Base-by-base conservation (phyloP, 1,140 invertebrate species). In the Orchestia grillus region DNA sequence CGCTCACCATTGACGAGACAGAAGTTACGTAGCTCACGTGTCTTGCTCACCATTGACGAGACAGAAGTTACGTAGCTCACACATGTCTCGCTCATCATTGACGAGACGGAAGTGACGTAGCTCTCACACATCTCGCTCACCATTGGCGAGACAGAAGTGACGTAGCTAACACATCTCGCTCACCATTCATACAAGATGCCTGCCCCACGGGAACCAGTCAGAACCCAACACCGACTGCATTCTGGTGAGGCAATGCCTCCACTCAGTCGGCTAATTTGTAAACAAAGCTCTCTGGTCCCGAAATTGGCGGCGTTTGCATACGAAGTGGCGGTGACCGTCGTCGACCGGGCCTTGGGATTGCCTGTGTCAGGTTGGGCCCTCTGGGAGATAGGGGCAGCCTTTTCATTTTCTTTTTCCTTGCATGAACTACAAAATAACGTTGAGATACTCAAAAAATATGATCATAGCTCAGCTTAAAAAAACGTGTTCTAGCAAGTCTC, bases 271-370 rank as follows among this genome's bases (percentile, higher is more conserved):
- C 92, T 94, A 94, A 94, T 94, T 94, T 45, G 92, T 94, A 94
- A 94, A 94, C 92, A 94, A 94, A 94, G 92, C 92, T 94, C 92
- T 45, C 92, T 94, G 92, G 92, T 94, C 92, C 40, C 92, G 92
- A 94, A 94, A 94, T 94, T 94, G 92, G 92, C 92, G 16, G 92
- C 92, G 92, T 94, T 94, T 94, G 92, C 92, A 94, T 94, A 94
- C 92, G 92, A 94, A 94, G 43, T 94, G 92, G 44, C 8, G 92
- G 44, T 94, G 92, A 94, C 92, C 92, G 92, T 45, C 92, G 92
- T 45, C 92, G 92, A 45, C 92, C 43, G 47, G 44, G 92, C 19
- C 92, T 45, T 94, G 43, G 92, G 44, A 47, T 94, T 94, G 92
- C 36, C 28, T 40, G 92, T 94, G 92, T 47, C 44, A 94, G 92